phyloP scores from a whole-genome alignment of 2,113 vertebrate genomes.

The Vimba vimba region DNA sequence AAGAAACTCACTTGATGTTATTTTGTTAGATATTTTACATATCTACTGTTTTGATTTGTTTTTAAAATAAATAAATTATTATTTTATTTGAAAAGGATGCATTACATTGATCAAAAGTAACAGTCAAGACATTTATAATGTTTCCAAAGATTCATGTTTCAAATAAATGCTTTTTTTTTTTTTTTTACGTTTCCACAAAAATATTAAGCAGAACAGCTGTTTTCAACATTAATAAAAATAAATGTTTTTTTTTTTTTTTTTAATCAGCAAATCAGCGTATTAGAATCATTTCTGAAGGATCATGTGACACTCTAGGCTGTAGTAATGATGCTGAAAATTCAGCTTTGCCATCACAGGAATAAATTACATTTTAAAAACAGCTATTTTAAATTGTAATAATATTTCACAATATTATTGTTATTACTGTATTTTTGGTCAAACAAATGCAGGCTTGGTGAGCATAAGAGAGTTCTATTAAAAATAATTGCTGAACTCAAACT shows the following conservation, averaged over 20 bases:
- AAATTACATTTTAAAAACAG: too few relatives aligned
- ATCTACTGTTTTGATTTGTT: not conserved
- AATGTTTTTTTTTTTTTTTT: too few relatives aligned
- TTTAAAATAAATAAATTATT: not conserved
- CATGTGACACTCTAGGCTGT: not conserved
- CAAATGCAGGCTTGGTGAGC: too few relatives aligned
- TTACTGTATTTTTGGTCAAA: too few relatives aligned
- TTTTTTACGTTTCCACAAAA: not conserved
- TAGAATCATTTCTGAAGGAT: not conserved
- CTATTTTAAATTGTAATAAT: too few relatives aligned
- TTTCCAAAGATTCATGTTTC: not conserved
- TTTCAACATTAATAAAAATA: not conserved
- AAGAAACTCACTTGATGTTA: not conserved
- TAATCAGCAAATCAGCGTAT: not conserved
- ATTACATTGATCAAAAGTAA: not conserved
- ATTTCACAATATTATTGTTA: too few relatives aligned
- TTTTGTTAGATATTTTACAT: constrained; percentile 1
- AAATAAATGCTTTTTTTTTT: not conserved
- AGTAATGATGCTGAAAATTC: not conserved
- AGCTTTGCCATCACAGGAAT: too few relatives aligned
- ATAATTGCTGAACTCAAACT: too few relatives aligned
- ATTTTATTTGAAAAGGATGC: not conserved
- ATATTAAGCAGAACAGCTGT: not conserved
- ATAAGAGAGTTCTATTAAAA: too few relatives aligned
- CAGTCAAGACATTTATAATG: not conserved